These are phyloP conservation scores for Drosophila triauraria DNA, from an alignment of 1,140 invertebrate genomes.

Conservation along the genomic window DNA sequence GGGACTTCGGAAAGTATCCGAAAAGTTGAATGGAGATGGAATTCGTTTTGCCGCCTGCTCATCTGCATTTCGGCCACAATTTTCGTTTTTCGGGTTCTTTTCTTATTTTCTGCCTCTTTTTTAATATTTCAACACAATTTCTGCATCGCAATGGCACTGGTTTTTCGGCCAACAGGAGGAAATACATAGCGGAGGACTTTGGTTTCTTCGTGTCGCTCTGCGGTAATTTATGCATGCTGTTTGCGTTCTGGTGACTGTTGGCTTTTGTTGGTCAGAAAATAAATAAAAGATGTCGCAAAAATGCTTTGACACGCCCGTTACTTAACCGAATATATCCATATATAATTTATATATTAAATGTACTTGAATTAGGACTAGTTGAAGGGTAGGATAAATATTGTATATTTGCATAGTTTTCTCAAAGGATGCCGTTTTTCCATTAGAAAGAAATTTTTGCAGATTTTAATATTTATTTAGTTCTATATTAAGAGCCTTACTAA, in stretches of 20 bases:
- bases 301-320: conserved; percentile 75
- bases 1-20: conserved; percentile 55
- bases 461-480: background rate
- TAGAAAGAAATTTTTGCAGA: background rate
- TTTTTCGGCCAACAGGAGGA: conserved; percentile 17
- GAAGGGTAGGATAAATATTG: background rate
- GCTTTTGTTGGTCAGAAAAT: conserved; percentile 72
- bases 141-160: conserved; percentile 61
- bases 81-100: conserved; percentile 45
- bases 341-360: conserved; percentile 5
- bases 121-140: conserved; percentile 81
- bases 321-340: conserved; percentile 27
- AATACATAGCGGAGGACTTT: conserved; percentile 42
- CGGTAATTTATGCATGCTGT: conserved; percentile 80
- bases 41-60: conserved; percentile 59
- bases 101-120: conserved; percentile 53
- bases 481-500: too few relatives aligned
- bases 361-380: background rate
- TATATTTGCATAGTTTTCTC: background rate
- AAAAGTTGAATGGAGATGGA: conserved; percentile 70
- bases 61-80: conserved; percentile 77
- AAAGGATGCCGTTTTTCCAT: too few relatives aligned
- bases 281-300: conserved; percentile 77
- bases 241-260: conserved; percentile 74
- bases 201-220: conserved; percentile 58